Conservation (phyloP, 2,797 vertebrate species). For the Jordanella pulchra region DNA sequence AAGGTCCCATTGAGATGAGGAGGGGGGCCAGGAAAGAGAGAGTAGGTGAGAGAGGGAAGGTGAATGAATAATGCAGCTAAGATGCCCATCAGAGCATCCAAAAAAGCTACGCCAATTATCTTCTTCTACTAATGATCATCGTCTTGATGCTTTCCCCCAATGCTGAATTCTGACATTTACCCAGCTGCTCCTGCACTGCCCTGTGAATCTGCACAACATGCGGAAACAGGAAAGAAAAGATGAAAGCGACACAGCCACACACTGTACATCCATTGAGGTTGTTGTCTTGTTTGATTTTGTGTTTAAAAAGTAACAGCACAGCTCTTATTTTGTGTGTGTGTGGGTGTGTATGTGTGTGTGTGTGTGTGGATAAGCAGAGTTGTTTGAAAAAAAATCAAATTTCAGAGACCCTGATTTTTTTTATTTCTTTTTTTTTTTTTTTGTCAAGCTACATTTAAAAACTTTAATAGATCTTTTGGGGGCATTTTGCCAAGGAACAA, state of each 20-base stretch:
- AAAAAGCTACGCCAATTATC: constrained; percentile 78
- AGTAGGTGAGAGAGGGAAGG: constrained; percentile 32
- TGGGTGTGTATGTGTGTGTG: too few relatives aligned
- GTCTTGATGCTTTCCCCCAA: constrained; percentile 50
- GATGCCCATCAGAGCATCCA: constrained; percentile 75
- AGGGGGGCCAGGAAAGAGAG: constrained; percentile 39
- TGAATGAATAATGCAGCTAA: constrained; percentile 83
- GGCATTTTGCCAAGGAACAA: background rate
- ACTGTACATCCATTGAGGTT: constrained; percentile 43
- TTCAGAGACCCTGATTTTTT: too few relatives aligned
- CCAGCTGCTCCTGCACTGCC: constrained; percentile 40
- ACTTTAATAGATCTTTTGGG: background rate
- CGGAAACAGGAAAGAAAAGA: constrained; percentile 7
- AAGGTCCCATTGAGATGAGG: constrained; percentile 66
- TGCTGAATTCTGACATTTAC: constrained; percentile 68
- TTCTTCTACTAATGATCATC: constrained; percentile 76
- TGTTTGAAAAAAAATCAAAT: too few relatives aligned
- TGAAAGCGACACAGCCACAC: constrained; percentile 26
- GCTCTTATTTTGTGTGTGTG: too few relatives aligned
- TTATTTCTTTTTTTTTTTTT: background rate
- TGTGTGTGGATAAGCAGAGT: too few relatives aligned
- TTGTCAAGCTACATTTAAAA: background rate
- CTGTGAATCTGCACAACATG: background rate
- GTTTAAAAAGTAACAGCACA: constrained; percentile 13
- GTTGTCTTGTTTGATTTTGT: constrained; percentile 60